Conservation (phyloP, 2,888 invertebrate genomes). For the Diaphora mendica region DNA sequence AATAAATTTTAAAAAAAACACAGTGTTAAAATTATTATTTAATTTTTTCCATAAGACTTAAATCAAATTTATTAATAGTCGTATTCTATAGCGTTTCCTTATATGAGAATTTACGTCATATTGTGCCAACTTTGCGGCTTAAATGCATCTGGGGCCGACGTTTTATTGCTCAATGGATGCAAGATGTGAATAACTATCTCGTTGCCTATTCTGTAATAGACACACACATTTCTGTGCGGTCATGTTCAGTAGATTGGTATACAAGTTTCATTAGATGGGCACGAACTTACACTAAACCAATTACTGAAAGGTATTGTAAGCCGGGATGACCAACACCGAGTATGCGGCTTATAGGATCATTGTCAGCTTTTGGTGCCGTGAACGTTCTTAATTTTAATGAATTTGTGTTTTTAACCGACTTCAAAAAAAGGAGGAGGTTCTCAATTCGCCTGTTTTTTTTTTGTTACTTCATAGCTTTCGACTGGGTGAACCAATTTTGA, state of each 20-base stretch:
- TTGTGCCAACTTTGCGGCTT: slow-evolving; percentile 4
- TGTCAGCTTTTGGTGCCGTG: neutral
- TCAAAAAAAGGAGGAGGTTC: too few species aligned
- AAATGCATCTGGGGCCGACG: slow-evolving; percentile 5
- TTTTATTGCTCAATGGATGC: slow-evolving; percentile 39
- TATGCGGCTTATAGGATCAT: neutral
- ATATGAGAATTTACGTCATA: slow-evolving; percentile 40
- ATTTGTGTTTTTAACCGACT: too few species aligned
- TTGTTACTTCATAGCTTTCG: too few species aligned
- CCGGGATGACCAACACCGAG: neutral
- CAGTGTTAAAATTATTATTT: slow-evolving; percentile 10
- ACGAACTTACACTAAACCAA: neutral
- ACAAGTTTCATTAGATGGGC: neutral
- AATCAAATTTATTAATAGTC: slow-evolving; percentile 22
- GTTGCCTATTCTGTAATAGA: slow-evolving; percentile 11
- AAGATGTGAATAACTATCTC: slow-evolving; percentile 12
- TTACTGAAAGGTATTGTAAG: neutral
- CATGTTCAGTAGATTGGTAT: neutral
- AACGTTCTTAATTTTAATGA: neutral
- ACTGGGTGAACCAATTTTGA: too few species aligned
- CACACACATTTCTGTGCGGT: neutral
- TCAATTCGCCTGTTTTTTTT: too few species aligned
- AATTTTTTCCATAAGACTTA: slow-evolving; percentile 15
- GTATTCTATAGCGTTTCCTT: slow-evolving; percentile 23
- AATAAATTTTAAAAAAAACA: neutral